Conservation (phyloP, 1,140 invertebrate genomes). For the Drosophila truncata region DNA sequence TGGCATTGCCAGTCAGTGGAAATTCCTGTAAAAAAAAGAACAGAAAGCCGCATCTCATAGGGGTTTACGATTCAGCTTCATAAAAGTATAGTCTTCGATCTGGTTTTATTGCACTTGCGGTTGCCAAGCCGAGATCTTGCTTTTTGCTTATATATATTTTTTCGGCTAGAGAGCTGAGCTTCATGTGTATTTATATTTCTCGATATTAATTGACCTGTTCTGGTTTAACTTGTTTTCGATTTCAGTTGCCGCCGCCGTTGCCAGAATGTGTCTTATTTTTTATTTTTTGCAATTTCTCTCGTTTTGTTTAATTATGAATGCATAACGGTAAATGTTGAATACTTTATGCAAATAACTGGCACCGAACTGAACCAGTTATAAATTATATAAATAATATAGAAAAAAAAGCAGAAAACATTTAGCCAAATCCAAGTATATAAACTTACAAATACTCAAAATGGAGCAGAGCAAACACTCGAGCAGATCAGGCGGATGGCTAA, state of each 20-base stretch:
- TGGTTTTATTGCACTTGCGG: constrained; percentile 61
- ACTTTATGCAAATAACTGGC: constrained; percentile 51
- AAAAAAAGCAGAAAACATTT: constrained; percentile 12
- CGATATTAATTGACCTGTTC: constrained; percentile 59
- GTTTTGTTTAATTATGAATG: constrained; percentile 43
- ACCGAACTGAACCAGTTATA: constrained; percentile 56
- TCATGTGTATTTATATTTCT: constrained; percentile 28
- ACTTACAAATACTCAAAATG: constrained; percentile 20
- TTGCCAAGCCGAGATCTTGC: constrained; percentile 53
- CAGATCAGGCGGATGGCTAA: constrained; percentile 17
- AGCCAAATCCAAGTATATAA: constrained; percentile 5
- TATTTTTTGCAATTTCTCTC: constrained; percentile 37
- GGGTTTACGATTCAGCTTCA: constrained; percentile 21
- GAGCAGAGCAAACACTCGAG: constrained; percentile 39
- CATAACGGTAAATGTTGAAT: constrained; percentile 76
- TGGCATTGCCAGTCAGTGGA: constrained; percentile 71
- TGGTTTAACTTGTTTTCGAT: constrained; percentile 73
- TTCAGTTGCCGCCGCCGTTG: constrained; percentile 21
- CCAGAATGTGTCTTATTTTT: constrained; percentile 29
- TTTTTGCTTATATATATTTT: constrained; percentile 35
- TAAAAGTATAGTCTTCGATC: constrained; percentile 41
- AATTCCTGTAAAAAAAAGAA: constrained; percentile 62
- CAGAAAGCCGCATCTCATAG: constrained; percentile 30
- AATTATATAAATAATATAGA: constrained; percentile 21
- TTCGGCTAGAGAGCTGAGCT: constrained; percentile 43